These are phyloP conservation scores for Amphiprion ocellaris DNA, from an alignment of 2,113 vertebrate genomes.

Conservation along the genomic window DNA sequence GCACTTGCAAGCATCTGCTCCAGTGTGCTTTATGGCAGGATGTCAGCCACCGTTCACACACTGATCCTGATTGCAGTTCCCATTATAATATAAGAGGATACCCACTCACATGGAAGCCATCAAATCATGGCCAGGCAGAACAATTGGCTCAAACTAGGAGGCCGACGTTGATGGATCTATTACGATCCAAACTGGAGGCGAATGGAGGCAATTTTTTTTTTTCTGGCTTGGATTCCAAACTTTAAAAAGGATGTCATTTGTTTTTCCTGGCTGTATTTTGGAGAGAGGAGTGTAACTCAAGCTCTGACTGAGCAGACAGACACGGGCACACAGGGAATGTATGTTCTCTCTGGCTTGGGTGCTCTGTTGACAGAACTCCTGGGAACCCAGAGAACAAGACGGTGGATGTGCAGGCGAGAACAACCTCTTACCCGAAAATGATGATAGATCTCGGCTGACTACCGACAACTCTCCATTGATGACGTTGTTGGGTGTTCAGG, in stretches of 20 bases:
- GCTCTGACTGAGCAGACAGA: conserved; percentile 50
- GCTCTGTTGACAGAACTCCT: conserved; percentile 56
- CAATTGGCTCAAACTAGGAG: conserved; percentile 59
- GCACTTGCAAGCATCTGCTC: conserved; percentile 26
- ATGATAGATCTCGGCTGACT: neutral
- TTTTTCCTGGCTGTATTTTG: conserved; percentile 70
- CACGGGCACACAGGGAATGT: conserved; percentile 51
- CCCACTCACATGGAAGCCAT: conserved; percentile 75
- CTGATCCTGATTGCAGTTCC: conserved; percentile 67
- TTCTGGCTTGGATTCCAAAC: conserved; percentile 35
- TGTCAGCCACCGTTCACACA: conserved; percentile 62
- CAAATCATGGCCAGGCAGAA: conserved; percentile 60
- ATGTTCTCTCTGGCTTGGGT: conserved; percentile 24
- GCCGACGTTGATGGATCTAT: conserved; percentile 71
- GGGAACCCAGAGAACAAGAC: conserved; percentile 47
- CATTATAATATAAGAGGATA: conserved; percentile 67
- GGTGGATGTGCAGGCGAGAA: conserved; percentile 4
- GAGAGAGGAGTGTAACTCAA: conserved; percentile 57
- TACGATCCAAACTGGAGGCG: conserved; percentile 42
- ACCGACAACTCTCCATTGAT: neutral
- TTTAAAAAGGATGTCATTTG: conserved; percentile 70
- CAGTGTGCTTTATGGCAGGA: conserved; percentile 43
- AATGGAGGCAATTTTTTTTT: neutral
- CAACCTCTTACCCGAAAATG: neutral
- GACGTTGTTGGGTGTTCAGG: neutral